These are phyloP conservation scores for Dicerorhinus sumatrensis DNA, from an alignment of 2,113 vertebrate genomes.

Conservation along the genomic window DNA sequence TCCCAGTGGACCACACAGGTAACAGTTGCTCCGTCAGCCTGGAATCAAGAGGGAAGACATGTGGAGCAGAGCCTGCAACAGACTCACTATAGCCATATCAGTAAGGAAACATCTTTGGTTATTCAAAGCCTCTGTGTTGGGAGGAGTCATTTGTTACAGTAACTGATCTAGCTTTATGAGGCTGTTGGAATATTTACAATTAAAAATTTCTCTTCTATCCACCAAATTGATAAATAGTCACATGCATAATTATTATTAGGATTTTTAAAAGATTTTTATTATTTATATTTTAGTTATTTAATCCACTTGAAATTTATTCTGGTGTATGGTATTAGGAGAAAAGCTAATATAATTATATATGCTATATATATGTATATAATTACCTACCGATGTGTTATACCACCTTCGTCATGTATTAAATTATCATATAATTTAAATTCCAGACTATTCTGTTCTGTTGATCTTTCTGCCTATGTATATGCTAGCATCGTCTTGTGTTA, in stretches of 20 bases:
- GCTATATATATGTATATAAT: not conserved
- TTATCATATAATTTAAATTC: not conserved
- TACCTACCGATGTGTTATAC: not conserved
- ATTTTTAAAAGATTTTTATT: not conserved
- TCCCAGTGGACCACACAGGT: not conserved
- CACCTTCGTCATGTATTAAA: not conserved
- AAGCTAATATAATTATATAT: not conserved
- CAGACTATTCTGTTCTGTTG: not conserved
- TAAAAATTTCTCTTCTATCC: not conserved
- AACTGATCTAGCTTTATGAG: not conserved
- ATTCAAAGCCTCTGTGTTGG: not conserved
- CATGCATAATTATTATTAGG: not conserved
- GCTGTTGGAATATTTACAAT: not conserved
- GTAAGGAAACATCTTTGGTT: too few relatives aligned
- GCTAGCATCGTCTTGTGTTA: not conserved
- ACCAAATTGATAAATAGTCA: not conserved
- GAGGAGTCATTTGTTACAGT: not conserved
- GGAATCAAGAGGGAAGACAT: accelerated
- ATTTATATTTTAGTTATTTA: not conserved
- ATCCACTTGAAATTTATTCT: not conserved
- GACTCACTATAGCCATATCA: not conserved
- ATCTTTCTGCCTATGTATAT: not conserved
- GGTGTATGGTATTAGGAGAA: not conserved
- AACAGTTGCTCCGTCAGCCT: not conserved
- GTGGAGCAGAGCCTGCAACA: not conserved